A percentile compares a stretch with the other conserved stretches of the same genome.
phyloP scores from a whole-genome alignment of 2,797 vertebrate genomes.

The Leptoclinus maculatus region DNA sequence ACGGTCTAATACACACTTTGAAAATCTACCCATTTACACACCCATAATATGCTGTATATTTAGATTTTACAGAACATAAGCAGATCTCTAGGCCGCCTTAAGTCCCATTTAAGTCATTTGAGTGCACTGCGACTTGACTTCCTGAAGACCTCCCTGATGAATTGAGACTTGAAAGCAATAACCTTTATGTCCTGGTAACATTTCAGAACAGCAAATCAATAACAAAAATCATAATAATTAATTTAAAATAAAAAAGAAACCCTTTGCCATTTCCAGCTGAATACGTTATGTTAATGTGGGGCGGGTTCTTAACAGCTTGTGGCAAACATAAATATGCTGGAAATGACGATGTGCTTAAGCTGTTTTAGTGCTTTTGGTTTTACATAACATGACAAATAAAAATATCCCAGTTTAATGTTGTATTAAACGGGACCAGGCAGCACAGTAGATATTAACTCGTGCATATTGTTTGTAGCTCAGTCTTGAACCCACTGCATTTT shows the following conservation, averaged over 20 bases:
- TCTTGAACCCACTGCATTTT: conserved; percentile 18
- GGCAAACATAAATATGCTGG: conserved; percentile 36
- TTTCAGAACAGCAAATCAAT: neutral
- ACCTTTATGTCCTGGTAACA: neutral
- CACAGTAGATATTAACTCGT: conserved; percentile 44
- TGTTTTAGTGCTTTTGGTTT: conserved; percentile 34
- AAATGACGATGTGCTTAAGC: conserved; percentile 18
- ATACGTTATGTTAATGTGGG: neutral
- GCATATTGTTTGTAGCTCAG: conserved; percentile 26
- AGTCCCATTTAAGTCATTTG: neutral
- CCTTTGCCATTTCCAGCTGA: neutral
- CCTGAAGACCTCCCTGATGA: neutral
- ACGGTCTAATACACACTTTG: neutral
- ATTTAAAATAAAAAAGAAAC: neutral
- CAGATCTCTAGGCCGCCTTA: neutral
- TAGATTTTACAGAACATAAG: neutral
- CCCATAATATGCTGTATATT: neutral
- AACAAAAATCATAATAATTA: neutral
- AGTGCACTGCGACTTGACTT: neutral
- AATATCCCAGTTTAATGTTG: conserved; percentile 55
- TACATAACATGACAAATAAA: conserved; percentile 48
- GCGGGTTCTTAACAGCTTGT: conserved; percentile 5
- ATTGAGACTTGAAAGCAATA: neutral
- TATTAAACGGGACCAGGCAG: conserved; percentile 48
- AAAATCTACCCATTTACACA: neutral